Conservation (phyloP, 2,888 invertebrate species). For the Eucera pruinosa region DNA sequence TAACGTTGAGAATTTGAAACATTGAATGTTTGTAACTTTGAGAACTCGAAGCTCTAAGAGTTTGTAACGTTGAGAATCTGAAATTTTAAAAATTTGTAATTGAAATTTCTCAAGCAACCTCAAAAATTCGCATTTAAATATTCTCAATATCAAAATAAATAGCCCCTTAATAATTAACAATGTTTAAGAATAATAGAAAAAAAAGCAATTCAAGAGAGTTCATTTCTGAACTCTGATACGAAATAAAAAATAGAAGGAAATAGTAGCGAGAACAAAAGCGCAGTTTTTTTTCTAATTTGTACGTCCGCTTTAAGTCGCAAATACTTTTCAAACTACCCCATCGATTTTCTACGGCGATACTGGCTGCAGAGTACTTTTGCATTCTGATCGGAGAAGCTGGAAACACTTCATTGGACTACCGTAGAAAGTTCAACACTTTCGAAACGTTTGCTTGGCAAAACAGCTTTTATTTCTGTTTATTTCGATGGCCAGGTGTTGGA, state of each 20-base stretch:
- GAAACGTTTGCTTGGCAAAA: constrained; percentile 10
- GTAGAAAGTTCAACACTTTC: constrained; percentile 51
- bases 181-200: too few species aligned
- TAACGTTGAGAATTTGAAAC: too few species aligned
- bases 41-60: too few species aligned
- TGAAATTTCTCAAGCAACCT: too few species aligned
- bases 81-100: too few species aligned
- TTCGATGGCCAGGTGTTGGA: constrained; percentile 25
- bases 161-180: too few species aligned
- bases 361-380: constrained; percentile 24
- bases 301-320: constrained; percentile 8
- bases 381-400: constrained; percentile 43
- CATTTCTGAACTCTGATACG: too few species aligned
- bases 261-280: not conserved
- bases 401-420: constrained; percentile 54
- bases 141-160: too few species aligned
- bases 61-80: too few species aligned
- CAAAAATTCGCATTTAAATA: too few species aligned
- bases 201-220: too few species aligned
- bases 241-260: not conserved
- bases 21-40: too few species aligned
- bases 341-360: constrained; percentile 30
- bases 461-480: constrained; percentile 31
- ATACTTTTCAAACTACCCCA: constrained; percentile 14
- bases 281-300: constrained; percentile 32